These are phyloP conservation scores for Amazona guildingii DNA, from an alignment of 2,113 vertebrate species.

Conservation along the genomic window DNA sequence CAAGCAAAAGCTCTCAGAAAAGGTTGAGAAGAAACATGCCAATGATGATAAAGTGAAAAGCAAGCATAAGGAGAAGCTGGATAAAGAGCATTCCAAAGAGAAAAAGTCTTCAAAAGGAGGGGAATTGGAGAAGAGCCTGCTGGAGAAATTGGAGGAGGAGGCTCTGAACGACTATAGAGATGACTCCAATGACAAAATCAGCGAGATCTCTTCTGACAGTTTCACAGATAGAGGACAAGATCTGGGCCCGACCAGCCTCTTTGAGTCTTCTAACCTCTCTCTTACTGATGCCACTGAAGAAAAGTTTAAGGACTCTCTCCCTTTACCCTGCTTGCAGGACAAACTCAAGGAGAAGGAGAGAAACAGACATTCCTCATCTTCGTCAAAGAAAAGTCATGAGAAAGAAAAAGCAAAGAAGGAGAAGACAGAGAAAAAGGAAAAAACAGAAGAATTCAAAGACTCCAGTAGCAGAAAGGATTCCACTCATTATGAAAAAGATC, in stretches of 20 bases:
- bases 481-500: constrained; percentile 87
- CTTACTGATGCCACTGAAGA: constrained; percentile 85
- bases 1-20: constrained; percentile 82
- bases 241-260: constrained; percentile 80
- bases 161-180: constrained; percentile 93
- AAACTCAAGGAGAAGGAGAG: constrained; percentile 92
- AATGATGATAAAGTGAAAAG: constrained; percentile 87
- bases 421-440: constrained; percentile 91
- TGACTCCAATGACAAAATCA: constrained; percentile 93
- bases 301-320: constrained; percentile 83
- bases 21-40: constrained; percentile 84
- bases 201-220: constrained; percentile 94
- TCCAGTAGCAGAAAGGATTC: constrained; percentile 83
- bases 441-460: constrained; percentile 86
- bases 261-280: constrained; percentile 82
- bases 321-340: constrained; percentile 86
- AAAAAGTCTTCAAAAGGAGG: constrained; percentile 83
- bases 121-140: constrained; percentile 87
- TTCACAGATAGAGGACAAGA: constrained; percentile 90
- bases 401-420: constrained; percentile 94
- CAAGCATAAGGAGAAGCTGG: constrained; percentile 88
- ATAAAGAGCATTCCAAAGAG: constrained; percentile 88
- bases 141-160: constrained; percentile 92
- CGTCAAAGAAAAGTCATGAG: constrained; percentile 96
- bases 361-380: constrained; percentile 92